Base-by-base conservation (phyloP, 2,888 invertebrate genomes). In the Sminthurinus aureus region DNA sequence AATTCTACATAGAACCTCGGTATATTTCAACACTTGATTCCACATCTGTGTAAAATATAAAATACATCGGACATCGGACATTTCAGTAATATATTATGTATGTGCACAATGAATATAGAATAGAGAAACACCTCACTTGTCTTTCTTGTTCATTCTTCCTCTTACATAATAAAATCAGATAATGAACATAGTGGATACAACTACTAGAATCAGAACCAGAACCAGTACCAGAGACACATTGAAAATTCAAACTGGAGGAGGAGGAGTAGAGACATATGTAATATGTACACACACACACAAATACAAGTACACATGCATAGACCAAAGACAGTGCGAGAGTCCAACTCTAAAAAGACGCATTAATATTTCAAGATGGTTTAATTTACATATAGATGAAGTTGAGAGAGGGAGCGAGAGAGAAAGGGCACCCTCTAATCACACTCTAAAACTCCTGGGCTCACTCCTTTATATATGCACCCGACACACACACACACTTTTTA, bases 331-430 rank as follows among this genome's bases (percentile, higher is more conserved):
- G 22, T 69, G n/a, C 1, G 11, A 69, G 38, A 38, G 38, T 38
- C 38, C 69, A 69, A 69, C 69, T 22, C 22, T 22, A 85, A 86
- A 87, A 87, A 85, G 86, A 85, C 86, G 87, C 87, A 88, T 88
- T 88, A 88, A 88, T 88, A 88, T 88, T 88, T 87, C 88, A 88
- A 87, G 88, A 88, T 87, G 87, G 86, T 84, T 87, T 87, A 85
- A 88, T 88, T 87, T 87, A 84, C 88, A 88, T 88, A 88, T 88
- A 88, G 87, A 88, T 88, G 88, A 88, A 88, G 87, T 88, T 38
- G 38, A 38, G 38, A 38, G 38, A 85, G 38, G 6, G 6, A 38
- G 38, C 1, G 38, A 38, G 38, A 38, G 38, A 38, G 38, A 38
- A 11, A 58, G 58, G 13, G 86, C 88, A 87, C 86, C 87, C 87